Evolutionary conservation across 2,888 invertebrate species (phyloP).

Genomic region (Micoletzkya japonica): DNA sequence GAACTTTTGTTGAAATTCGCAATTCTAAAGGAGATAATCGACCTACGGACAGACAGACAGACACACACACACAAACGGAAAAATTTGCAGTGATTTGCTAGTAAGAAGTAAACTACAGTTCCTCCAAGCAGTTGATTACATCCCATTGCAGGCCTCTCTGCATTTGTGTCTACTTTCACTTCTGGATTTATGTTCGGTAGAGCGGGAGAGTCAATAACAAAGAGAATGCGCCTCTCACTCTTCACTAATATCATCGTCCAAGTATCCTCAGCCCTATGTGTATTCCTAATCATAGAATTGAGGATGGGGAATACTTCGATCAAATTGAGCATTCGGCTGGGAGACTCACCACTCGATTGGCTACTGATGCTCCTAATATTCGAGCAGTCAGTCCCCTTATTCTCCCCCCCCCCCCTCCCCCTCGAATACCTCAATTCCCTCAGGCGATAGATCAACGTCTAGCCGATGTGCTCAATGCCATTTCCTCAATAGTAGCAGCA

Average conservation of each 20-base stretch:
- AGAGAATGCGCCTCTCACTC: constrained; percentile 61
- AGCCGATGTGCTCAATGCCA: constrained; percentile 50
- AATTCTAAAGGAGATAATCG: no score
- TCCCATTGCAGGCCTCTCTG: constrained; percentile 13
- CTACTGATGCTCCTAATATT: constrained; percentile 67
- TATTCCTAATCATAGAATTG: constrained; percentile 25
- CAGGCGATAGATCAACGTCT: constrained; percentile 55
- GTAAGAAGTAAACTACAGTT: no score
- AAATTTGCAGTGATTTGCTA: no score
- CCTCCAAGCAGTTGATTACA: no score
- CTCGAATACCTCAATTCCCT: no score
- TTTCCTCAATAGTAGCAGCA: constrained; percentile 48
- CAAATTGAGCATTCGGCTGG: constrained; percentile 64
- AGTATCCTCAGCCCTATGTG: background rate
- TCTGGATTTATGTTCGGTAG: constrained; percentile 45
- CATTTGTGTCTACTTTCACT: constrained; percentile 24
- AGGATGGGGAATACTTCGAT: constrained; percentile 67
- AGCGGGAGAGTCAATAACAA: constrained; percentile 50
- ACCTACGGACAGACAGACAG: no score
- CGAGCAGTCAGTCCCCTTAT: constrained; percentile 63
- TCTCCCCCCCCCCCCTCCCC: no score
- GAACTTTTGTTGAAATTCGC: no score
- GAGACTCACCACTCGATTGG: constrained; percentile 65
- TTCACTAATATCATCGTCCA: constrained; percentile 64
- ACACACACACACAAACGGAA: no score